Evolutionary conservation across 2,113 vertebrate species (phyloP).

Genomic region (Thermophis baileyi): DNA sequence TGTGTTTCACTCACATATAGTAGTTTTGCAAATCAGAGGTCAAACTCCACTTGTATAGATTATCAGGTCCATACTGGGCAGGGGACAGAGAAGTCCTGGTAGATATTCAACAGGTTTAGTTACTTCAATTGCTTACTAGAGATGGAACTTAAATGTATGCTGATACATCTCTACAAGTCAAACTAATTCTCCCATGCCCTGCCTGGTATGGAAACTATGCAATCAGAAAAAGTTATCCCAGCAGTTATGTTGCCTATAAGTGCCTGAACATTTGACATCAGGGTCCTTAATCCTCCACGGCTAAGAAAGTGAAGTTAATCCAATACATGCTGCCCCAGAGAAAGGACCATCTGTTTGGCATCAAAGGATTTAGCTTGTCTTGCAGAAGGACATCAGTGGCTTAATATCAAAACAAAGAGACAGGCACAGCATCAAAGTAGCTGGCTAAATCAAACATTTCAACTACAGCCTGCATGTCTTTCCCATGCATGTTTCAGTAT

Average conservation of each 20-base stretch:
- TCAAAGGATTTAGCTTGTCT: constrained; percentile 48
- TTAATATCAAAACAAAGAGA: constrained; percentile 30
- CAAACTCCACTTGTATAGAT: neutral
- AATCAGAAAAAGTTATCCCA: constrained; percentile 32
- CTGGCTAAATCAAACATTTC: constrained; percentile 8
- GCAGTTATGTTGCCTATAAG: constrained; percentile 32
- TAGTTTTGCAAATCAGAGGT: neutral
- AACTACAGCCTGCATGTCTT: neutral
- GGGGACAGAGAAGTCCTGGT: neutral
- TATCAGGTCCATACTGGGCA: neutral
- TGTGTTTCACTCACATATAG: neutral
- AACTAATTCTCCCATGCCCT: neutral
- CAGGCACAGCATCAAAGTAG: constrained; percentile 12
- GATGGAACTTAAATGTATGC: neutral
- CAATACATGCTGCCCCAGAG: constrained; percentile 13
- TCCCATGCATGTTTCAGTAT: neutral
- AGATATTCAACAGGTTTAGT: neutral
- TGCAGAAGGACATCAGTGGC: constrained; percentile 18
- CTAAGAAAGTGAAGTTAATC: constrained; percentile 43
- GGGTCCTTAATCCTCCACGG: constrained; percentile 33
- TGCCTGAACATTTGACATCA: constrained; percentile 49
- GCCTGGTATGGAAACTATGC: neutral
- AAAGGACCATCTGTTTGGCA: constrained; percentile 29
- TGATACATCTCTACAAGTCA: neutral
- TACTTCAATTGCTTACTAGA: neutral